phyloP scores from a whole-genome alignment of 2,113 vertebrate species.

The Platysteira castanea region DNA sequence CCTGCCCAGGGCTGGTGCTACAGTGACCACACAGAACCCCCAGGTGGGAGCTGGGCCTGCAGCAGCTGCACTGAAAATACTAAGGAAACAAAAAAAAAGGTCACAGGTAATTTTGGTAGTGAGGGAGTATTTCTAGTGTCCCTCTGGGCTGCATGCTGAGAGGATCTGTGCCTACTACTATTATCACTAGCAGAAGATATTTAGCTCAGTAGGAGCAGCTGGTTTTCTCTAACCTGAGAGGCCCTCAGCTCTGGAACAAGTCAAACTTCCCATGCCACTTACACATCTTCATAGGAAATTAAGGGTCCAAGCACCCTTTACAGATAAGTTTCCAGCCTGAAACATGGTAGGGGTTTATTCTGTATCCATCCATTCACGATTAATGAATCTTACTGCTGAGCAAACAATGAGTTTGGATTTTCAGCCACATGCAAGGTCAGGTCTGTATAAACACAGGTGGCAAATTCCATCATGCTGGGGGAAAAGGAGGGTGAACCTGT shows the following conservation, averaged over 20 bases:
- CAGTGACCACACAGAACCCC: rapidly evolving
- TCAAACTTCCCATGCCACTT: neutral
- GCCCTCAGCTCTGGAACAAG: neutral
- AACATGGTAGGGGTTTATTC: neutral
- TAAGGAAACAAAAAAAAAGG: neutral
- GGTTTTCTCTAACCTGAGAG: neutral
- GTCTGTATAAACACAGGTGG: neutral
- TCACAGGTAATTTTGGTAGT: neutral
- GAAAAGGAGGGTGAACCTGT: neutral
- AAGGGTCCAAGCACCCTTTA: neutral
- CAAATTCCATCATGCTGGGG: neutral
- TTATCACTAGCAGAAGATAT: neutral
- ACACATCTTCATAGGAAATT: neutral
- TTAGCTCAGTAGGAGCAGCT: neutral
- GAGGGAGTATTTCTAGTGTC: neutral
- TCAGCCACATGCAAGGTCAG: neutral
- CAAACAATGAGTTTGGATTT: neutral
- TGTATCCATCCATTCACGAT: neutral
- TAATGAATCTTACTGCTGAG: neutral
- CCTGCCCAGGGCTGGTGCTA: neutral
- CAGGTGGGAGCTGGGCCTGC: rapidly evolving
- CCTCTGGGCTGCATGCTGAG: neutral
- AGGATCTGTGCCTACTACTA: neutral
- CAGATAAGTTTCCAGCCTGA: neutral
- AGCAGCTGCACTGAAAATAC: neutral